A percentile compares a stretch with the other conserved stretches of the same genome.
Conservation (phyloP, 2,113 vertebrate genomes). For the Mugil cephalus region DNA sequence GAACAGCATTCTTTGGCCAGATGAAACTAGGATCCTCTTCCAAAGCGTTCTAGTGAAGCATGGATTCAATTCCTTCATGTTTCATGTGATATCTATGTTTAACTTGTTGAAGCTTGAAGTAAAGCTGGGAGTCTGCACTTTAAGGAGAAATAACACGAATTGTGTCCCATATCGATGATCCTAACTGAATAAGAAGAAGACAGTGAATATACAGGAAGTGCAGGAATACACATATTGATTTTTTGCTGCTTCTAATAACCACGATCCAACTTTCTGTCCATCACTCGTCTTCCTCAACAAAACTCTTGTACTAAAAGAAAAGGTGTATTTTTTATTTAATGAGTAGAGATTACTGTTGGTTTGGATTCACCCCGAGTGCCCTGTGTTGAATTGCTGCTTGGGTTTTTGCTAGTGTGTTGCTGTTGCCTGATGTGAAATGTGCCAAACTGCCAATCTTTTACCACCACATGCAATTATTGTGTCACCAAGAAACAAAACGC, state of each 20-base stretch:
- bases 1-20: too few species aligned
- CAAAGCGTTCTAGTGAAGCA: too few species aligned
- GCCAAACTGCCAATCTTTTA: constrained; percentile 3
- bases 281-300: background rate
- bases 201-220: background rate
- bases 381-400: constrained; percentile 2
- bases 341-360: background rate
- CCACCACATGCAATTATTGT: background rate
- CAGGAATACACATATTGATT: background rate
- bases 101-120: too few species aligned
- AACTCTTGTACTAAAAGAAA: background rate
- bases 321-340: background rate
- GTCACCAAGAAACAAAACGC: background rate
- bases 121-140: too few species aligned
- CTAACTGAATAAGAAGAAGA: background rate
- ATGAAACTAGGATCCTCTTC: too few species aligned
- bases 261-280: background rate
- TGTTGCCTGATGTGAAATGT: background rate
- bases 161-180: too few species aligned
- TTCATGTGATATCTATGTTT: too few species aligned
- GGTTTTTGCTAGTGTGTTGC: constrained; percentile 8
- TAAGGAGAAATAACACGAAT: too few species aligned
- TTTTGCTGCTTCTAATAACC: background rate
- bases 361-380: constrained; percentile 1
- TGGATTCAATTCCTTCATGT: too few species aligned